A percentile compares a stretch with the other conserved stretches of the same genome.
Conservation (phyloP, 2,888 invertebrate genomes). For the Liposcelis brunnea region DNA sequence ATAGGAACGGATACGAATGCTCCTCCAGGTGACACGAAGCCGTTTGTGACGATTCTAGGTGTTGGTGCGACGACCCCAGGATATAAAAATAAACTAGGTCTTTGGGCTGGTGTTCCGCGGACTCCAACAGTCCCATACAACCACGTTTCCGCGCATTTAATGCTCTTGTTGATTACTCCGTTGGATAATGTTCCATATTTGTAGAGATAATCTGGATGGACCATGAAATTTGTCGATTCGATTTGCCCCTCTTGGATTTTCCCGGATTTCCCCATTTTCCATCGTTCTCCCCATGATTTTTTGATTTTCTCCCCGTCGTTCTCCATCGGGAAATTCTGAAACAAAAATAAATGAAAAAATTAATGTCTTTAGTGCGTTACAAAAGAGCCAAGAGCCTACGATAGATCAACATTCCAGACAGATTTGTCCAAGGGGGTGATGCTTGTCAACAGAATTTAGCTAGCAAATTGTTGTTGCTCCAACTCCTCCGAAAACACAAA, state of each 20-base stretch:
- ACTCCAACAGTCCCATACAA: constrained; percentile 52
- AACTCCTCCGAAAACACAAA: no score
- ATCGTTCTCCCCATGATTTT: constrained; percentile 4
- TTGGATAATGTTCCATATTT: constrained; percentile 4
- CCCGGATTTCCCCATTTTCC: background rate
- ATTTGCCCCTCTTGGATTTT: background rate
- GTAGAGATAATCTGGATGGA: constrained; percentile 3
- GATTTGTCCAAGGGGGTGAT: no score
- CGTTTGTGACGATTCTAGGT: constrained; percentile 7
- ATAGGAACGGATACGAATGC: constrained; percentile 28
- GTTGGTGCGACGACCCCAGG: constrained; percentile 13
- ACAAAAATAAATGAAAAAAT: background rate
- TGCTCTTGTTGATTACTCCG: constrained; percentile 37
- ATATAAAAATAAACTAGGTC: constrained; percentile 9
- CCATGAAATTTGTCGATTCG: background rate
- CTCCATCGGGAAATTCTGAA: constrained; percentile 1
- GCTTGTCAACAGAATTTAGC: no score
- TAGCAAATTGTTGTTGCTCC: no score
- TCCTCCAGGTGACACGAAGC: constrained; percentile 27
- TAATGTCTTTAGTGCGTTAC: background rate
- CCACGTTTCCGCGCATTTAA: constrained; percentile 76
- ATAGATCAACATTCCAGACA: no score
- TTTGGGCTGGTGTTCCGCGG: constrained; percentile 15
- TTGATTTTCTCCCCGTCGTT: background rate
- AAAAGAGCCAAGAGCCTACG: no score